A percentile compares a stretch with the other conserved stretches of the same genome.
phyloP scores from a whole-genome alignment of 1,140 invertebrate genomes.

The Cotesia vestalis region DNA sequence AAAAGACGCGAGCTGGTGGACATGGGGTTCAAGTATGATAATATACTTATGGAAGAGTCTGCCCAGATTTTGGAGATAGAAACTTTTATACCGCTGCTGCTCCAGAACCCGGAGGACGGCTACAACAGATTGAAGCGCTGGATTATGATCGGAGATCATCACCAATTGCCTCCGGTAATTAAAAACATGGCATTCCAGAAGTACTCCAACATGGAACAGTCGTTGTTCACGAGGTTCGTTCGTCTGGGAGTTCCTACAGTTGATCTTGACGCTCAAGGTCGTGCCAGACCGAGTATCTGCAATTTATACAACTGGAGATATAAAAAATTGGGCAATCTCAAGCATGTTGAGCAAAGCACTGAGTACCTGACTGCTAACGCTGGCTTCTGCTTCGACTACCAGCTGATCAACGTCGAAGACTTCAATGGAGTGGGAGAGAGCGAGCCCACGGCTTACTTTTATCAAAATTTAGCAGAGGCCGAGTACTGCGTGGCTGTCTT shows the following conservation, averaged over 20 bases:
- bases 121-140: constrained; percentile 96
- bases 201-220: constrained; percentile 99
- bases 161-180: constrained; percentile 98
- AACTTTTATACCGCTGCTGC: constrained; percentile 96
- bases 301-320: constrained; percentile 98
- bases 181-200: constrained; percentile 99
- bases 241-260: constrained; percentile 95
- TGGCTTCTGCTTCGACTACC: constrained; percentile 93
- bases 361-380: constrained; percentile 93
- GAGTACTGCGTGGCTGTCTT: constrained; percentile 98
- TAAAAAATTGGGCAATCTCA: constrained; percentile 91
- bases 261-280: constrained; percentile 96
- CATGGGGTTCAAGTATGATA: constrained; percentile 97
- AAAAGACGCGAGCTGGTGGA: constrained; percentile 96
- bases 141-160: constrained; percentile 99
- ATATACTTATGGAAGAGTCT: constrained; percentile 99
- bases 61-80: constrained; percentile 99
- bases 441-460: constrained; percentile 98
- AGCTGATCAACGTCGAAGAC: constrained; percentile 95
- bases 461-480: constrained; percentile 97
- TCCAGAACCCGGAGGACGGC: constrained; percentile 98
- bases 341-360: constrained; percentile 81
- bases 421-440: constrained; percentile 97
- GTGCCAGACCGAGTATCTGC: constrained; percentile 91
- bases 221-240: constrained; percentile 95